Conservation (phyloP, 2,888 invertebrate genomes). For the Dryobota labecula region DNA sequence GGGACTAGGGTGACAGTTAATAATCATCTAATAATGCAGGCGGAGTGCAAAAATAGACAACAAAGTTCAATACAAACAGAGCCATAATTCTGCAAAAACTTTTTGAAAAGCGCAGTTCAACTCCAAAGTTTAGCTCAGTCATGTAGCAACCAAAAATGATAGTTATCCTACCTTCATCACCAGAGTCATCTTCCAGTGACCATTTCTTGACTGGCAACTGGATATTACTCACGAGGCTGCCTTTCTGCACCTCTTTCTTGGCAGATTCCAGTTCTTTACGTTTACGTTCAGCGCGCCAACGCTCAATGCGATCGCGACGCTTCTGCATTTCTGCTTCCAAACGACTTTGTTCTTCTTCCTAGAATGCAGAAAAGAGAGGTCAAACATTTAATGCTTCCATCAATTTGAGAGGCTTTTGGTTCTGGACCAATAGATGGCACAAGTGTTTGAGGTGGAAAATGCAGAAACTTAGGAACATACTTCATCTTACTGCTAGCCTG, state of each 20-base stretch:
- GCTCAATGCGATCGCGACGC: conserved; percentile 97
- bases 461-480: background rate
- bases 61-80: background rate
- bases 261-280: conserved; percentile 95
- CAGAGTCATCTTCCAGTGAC: conserved; percentile 99
- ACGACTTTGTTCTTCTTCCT: conserved; percentile 97
- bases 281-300: conserved; percentile 98
- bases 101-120: background rate
- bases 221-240: conserved; percentile 91
- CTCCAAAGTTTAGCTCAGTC: background rate
- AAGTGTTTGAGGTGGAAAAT: background rate
- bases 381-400: background rate
- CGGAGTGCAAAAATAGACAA: background rate
- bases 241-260: conserved; percentile 94
- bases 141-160: background rate
- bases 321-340: conserved; percentile 99
- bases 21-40: background rate
- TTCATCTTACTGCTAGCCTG: background rate
- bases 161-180: conserved; percentile 93
- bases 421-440: background rate
- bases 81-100: background rate
- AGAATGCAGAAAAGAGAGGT: background rate
- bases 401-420: background rate
- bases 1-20: too few species aligned
- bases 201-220: conserved; percentile 94